Evolutionary conservation across 1,140 invertebrate genomes (phyloP).

Genomic region (Melitaea cinxia): DNA sequence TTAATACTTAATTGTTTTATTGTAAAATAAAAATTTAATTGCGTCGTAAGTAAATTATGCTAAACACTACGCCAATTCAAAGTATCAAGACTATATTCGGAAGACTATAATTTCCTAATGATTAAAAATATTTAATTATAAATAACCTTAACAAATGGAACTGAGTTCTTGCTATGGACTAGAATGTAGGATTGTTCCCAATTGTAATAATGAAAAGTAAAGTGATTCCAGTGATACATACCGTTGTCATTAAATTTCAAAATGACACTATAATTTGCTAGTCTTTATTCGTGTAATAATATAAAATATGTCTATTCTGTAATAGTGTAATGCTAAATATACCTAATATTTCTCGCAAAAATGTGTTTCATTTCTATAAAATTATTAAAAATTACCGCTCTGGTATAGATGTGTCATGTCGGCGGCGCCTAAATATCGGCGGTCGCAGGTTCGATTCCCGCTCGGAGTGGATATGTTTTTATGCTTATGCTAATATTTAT

Average conservation of each 20-base stretch:
- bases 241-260: constrained; percentile 44
- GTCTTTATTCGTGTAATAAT: constrained; percentile 52
- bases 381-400: no score
- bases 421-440: no score
- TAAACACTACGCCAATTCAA: constrained; percentile 3
- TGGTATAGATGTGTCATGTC: no score
- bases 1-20: neutral
- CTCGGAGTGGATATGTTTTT: no score
- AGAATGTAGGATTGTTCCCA: constrained; percentile 7
- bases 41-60: neutral
- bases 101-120: neutral
- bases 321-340: constrained; percentile 65
- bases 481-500: no score
- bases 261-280: constrained; percentile 47
- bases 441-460: no score
- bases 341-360: constrained; percentile 56
- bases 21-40: neutral
- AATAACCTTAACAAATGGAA: neutral
- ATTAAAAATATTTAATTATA: neutral
- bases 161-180: constrained; percentile 15
- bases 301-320: constrained; percentile 48
- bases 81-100: constrained; percentile 1
- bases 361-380: constrained; percentile 39
- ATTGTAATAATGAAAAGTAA: constrained; percentile 6
- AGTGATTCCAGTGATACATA: constrained; percentile 43